phyloP scores from a whole-genome alignment of 2,888 invertebrate species.

The Lasius platythorax region DNA sequence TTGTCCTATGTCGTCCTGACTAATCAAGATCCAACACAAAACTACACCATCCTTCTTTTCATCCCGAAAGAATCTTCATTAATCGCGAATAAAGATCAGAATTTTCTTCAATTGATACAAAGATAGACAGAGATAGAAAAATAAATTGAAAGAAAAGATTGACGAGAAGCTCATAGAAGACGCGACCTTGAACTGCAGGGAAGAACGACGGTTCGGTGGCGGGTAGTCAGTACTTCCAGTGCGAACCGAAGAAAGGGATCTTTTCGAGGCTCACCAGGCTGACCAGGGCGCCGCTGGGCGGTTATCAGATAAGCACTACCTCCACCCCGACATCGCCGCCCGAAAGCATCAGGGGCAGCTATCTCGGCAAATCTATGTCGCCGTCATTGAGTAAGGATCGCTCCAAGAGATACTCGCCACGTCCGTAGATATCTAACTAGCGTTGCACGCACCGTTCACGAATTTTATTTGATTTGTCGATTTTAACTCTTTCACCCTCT shows the following conservation, averaged over 20 bases:
- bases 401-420: constrained; percentile 71
- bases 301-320: constrained; percentile 49
- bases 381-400: constrained; percentile 84
- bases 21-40: background rate
- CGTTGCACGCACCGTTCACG: constrained; percentile 25
- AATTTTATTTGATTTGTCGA: constrained; percentile 12
- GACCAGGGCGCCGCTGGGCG: constrained; percentile 89
- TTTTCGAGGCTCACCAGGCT: constrained; percentile 96
- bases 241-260: constrained; percentile 96
- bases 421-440: constrained; percentile 60
- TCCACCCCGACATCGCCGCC: constrained; percentile 78
- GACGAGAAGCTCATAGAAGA: background rate
- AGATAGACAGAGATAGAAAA: background rate
- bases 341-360: constrained; percentile 86
- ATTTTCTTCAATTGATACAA: background rate
- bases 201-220: constrained; percentile 99
- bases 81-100: background rate
- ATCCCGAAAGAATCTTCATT: background rate
- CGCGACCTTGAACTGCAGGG: constrained; percentile 87
- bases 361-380: constrained; percentile 84
- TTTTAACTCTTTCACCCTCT: background rate
- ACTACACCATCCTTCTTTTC: background rate
- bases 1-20: background rate
- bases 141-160: background rate
- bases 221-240: constrained; percentile 97